Base-by-base conservation (phyloP, 2,888 invertebrate genomes). In the Callimorpha dominula region DNA sequence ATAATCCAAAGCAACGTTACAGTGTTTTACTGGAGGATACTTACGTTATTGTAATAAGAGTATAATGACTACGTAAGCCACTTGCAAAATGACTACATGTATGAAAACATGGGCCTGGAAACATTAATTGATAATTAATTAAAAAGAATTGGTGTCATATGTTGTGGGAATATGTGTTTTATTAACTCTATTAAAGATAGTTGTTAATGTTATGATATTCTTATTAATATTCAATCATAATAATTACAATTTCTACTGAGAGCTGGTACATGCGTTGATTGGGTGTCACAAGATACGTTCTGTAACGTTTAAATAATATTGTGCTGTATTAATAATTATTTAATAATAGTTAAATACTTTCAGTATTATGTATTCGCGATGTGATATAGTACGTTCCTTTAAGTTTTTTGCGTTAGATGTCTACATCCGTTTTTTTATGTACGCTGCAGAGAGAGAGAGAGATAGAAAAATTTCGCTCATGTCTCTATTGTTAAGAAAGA, bases 381-480 rank as follows among this genome's bases (percentile, higher is more conserved):
- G 82, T 82, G 79, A 82, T 82, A 82, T 74, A 68, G 70, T 73
- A 79, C 81, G 76, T 81, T 82, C 83, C 79, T 82, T 79, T 76
- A 78, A 72, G 46, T 69, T 70, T 81, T 81, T 65, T 81, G 75
- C 73, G 50, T 67, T 76, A 75, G 66, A 54, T 74, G 72, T 76
- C 72, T 60, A 67, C 75, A 74, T 74, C 74, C 66, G 68, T 81
- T 74, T 76, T 66, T 74, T 46, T 67, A 14, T 20, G n/a, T 67
- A 20, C 54, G 42, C 43, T 54, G n/a, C 49, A 54, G 17, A n/a
- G n/a, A n/a, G n/a, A n/a, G n/a, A n/a, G n/a, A n/a, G n/a, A n/a
- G 15, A 52, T 20, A 12, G 46, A 9, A 20, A 31, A 4, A 9
- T 40, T 17, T 54, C 42, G 17, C 31, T 65, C 7, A 62, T 63